Percentiles rank a stretch among this genome's conserved stretches.
Conservation (phyloP, 2,113 vertebrate genomes). For the Cephalophus harveyi region DNA sequence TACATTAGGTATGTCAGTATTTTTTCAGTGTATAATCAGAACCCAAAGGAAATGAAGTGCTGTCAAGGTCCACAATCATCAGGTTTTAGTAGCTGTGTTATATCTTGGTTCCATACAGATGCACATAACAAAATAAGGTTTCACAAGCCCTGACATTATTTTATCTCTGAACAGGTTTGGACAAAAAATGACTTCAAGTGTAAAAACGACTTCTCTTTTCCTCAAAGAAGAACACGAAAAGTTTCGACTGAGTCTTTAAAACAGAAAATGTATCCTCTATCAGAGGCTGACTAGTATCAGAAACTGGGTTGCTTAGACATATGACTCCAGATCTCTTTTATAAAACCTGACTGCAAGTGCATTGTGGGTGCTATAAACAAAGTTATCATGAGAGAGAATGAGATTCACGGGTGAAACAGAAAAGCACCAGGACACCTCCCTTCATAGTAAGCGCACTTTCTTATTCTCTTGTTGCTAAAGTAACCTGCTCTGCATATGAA, state of each 20-base stretch:
- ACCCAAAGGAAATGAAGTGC: not conserved
- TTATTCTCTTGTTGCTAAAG: too few relatives aligned
- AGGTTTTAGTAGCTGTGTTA: too few relatives aligned
- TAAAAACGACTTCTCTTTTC: conserved; percentile 85
- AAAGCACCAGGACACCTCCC: too few relatives aligned
- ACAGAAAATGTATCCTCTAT: conserved; percentile 78
- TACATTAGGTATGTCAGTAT: too few relatives aligned
- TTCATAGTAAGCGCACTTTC: too few relatives aligned
- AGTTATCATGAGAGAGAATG: conserved; percentile 64
- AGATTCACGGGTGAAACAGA: accelerated
- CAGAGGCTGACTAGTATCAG: conserved; percentile 75
- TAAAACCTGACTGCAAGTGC: conserved; percentile 56
- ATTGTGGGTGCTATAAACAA: conserved; percentile 70
- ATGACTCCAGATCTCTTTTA: conserved; percentile 56
- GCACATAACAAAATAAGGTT: too few relatives aligned
- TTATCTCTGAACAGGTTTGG: conserved; percentile 93
- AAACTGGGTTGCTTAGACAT: conserved; percentile 68
- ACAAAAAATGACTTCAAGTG: conserved; percentile 93
- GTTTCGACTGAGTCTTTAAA: conserved; percentile 88
- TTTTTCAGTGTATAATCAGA: not conserved
- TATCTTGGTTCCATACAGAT: too few relatives aligned
- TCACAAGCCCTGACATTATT: too few relatives aligned
- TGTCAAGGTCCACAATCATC: too few relatives aligned
- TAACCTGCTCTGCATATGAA: too few relatives aligned
- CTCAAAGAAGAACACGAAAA: conserved; percentile 87